Base-by-base conservation (phyloP, 2,113 vertebrate genomes). In the Oophaga pumilio region DNA sequence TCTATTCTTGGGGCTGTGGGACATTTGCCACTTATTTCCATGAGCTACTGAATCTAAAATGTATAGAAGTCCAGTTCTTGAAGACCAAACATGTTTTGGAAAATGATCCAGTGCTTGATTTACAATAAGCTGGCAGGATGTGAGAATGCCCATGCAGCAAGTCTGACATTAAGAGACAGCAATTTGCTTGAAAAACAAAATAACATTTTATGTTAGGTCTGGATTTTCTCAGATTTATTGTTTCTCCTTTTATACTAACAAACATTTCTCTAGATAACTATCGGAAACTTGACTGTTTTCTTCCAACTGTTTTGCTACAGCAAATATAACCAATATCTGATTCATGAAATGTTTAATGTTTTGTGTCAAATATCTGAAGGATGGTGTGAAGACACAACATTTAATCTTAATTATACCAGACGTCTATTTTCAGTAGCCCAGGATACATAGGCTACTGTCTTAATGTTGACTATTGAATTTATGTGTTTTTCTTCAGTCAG, bases 251-350 rank as follows among this genome's bases (percentile, higher is more conserved):
- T 59, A 73, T 49, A 71, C 64, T 22, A 6, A 43, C 26, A 71
- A 78, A 56, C 80, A 71, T 87, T 87, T 86, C 18, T 57, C 85
- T 71, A 69, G 85, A 81, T 81, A 57, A 57, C 49, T 64, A 71
- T 71, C 85, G 33, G 15, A 81, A 22, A n/a, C 20, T 66, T 86
- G 33, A 33, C 53, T 53, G 60, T 79, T 86, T 24, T 33, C 76
- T 76, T 79, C 76, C 59, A 52, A 68, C 76, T 22, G 2, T n/a
- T 57, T n/a, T 68, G n/a, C 77, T 20, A 59, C 71, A 73, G 68
- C 17, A 73, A 57, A 33, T 56, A n/a, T 56, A 43, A 57, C 18
- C 26, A 20, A 28, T 56, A 20, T 74, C 69, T 57, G 28, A 82
- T 24, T 50, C 60, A 24, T 24, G 22, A n/a, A 14, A 22, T 20